Evolutionary conservation across 1,140 invertebrate species (phyloP).

Genomic region (Achatina immaculata): DNA sequence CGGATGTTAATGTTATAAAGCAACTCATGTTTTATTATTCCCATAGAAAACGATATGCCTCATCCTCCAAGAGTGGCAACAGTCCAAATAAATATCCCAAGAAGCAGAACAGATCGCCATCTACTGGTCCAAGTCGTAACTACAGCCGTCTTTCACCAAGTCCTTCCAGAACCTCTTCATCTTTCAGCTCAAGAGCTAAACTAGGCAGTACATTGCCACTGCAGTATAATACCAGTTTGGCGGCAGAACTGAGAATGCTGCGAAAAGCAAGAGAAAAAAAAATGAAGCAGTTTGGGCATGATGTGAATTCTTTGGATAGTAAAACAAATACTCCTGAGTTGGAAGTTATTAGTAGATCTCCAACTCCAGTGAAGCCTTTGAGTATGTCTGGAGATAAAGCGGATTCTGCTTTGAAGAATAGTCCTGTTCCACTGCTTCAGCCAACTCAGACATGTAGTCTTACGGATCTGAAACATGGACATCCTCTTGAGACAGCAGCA

Average conservation of each 20-base stretch:
- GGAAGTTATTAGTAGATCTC: constrained; percentile 38
- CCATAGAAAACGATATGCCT: not conserved
- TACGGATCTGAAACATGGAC: not conserved
- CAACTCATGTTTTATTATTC: not conserved
- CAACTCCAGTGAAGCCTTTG: constrained; percentile 18
- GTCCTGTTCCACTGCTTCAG: constrained; percentile 5
- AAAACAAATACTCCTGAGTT: constrained; percentile 37
- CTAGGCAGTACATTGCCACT: constrained; percentile 14
- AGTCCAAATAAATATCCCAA: constrained; percentile 29
- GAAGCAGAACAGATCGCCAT: constrained; percentile 14
- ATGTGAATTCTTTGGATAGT: constrained; percentile 33
- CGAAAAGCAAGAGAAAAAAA: constrained; percentile 56
- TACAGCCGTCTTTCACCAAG: constrained; percentile 35
- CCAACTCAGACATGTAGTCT: not conserved
- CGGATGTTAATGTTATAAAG: not conserved
- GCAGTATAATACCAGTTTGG: constrained; percentile 62
- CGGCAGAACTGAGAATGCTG: constrained; percentile 70
- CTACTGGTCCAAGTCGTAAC: constrained; percentile 27
- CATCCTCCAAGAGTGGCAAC: not conserved
- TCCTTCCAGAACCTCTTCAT: constrained; percentile 3
- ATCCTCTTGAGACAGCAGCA: not conserved
- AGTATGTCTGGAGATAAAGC: not conserved
- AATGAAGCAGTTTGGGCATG: constrained; percentile 29
- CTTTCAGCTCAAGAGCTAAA: constrained; percentile 4
- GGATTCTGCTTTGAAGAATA: constrained; percentile 19